Percentiles rank a stretch among this genome's conserved stretches.
Evolutionary conservation across 2,797 vertebrate species (phyloP).

Genomic region (Muscicapa striata): DNA sequence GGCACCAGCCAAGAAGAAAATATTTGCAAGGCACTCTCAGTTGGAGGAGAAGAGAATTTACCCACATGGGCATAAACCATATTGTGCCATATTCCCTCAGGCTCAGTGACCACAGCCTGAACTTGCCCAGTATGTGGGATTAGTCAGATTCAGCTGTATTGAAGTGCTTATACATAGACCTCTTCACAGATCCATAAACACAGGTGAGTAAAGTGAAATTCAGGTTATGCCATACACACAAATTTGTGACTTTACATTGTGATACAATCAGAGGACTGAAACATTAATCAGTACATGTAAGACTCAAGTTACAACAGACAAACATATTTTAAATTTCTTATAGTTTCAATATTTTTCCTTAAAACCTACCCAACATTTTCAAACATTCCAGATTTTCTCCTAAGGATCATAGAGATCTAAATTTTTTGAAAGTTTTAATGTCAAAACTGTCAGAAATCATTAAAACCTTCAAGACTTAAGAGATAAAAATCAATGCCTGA

Average conservation of each 20-base stretch:
- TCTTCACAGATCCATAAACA: neutral
- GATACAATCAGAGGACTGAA: neutral
- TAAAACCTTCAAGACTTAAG: neutral
- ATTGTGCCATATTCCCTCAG: neutral
- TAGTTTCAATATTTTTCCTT: neutral
- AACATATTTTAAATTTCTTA: neutral
- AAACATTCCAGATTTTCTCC: neutral
- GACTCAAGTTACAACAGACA: neutral
- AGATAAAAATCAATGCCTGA: neutral
- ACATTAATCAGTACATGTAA: accelerated
- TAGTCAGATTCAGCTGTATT: neutral
- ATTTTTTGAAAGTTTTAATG: neutral
- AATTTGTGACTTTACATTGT: neutral
- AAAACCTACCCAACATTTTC: neutral
- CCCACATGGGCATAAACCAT: neutral
- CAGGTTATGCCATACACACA: neutral
- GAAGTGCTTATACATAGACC: neutral
- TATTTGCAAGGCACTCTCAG: neutral
- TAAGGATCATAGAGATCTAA: neutral
- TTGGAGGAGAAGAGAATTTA: neutral
- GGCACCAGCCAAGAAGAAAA: neutral
- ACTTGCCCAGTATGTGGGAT: neutral
- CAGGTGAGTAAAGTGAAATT: neutral
- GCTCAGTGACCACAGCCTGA: neutral
- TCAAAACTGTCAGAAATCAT: neutral